Base-by-base conservation (phyloP, 2,113 vertebrate genomes). In the Gasterosteus nipponicus region DNA sequence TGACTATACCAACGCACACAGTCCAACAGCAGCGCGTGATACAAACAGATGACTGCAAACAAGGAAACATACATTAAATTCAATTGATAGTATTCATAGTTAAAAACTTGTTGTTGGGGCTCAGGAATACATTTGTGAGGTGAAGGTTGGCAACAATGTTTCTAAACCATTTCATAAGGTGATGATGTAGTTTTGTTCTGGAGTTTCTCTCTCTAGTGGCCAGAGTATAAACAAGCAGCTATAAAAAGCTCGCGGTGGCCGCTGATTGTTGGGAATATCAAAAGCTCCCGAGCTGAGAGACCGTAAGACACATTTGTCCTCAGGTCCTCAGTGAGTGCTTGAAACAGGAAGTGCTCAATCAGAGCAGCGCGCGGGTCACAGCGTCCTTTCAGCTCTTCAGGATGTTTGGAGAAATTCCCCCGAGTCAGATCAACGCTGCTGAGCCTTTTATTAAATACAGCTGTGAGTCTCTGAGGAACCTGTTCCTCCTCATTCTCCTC, bases 391-490 rank as follows among this genome's bases (percentile, higher is more conserved):
- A 81, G 77, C 73, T 65, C 62, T 49, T 49, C 78, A 86, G 89
- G 84, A 89, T 86, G 85, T 89, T 86, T 89, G 85, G 86, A 89
- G 82, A 88, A 68, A 61, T 75, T 64, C 83, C 75, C 80, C 77
- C 54, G 44, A 9, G 73, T 80, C 75, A 63, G 65, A 87, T 89
- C 73, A 75, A 71, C 73, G 71, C 83, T 59, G 81, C 78, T 61
- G 83, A n/a, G 73, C 78, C 59, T 86, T 85, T 76, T 81, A 85
- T 87, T 81, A 83, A 84, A 63, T 81, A 68, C 89, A 87, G 81
- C 67, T 88, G 86, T 57, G 75, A 71, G 63, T 82, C 73, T 75
- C 64, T 69, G 35, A 7, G 59, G 51, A 78, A 11, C 0, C 2
- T 2, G 35, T 47, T 26, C 35, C 35, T 38, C 7, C 7, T 22